Base-by-base conservation (phyloP, 2,797 vertebrate species). In the Sciurus carolinensis region DNA sequence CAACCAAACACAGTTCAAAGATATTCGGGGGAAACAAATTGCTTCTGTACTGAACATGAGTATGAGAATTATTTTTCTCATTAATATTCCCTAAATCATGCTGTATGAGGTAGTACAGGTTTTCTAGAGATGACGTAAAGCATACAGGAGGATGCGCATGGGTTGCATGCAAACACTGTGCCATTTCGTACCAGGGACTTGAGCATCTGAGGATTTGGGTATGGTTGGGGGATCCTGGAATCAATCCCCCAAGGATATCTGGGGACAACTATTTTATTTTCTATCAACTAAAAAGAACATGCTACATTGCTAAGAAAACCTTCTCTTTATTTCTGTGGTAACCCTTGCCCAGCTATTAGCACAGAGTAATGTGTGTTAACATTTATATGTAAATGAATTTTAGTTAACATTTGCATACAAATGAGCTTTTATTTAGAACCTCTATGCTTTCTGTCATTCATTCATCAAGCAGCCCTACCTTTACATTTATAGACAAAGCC, bases 401-500 rank as follows among this genome's bases (percentile, higher is more conserved):
- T 92, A 77, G 22, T 75, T 84, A 66, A 82, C 7, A 82, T 80
- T 64, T 66, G 3, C 75, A 91, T 44, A 22, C 72, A 87, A 95
- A 91, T 80, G 33, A 87, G n/a, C 42, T 84, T 90, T 95, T 42
- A 89, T 52, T 72, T 67, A 87, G 59, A 92, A 86, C 42, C 39
- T 87, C 30, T 64, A 67, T 75, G 57, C 11, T 18, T 89, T 88
- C 79, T 90, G 33, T 87, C 14, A 28, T 76, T 33, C n/a, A 26
- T 64, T 67, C 91, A 86, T 42, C 42, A 84, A 95, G 47, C 50
- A n/a, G 1, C 22, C 44, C 54, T 91, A 33, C 30, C 2, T 39
- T 81, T 87, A 44, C 20, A 83, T 83, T 86, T 72, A 84, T 4
- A 73, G 10, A 28, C 36, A 54, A 89, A 82, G 71, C 11, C 36